phyloP scores from a whole-genome alignment of 1,140 invertebrate species.

The Drosophila sulfurigaster region DNA sequence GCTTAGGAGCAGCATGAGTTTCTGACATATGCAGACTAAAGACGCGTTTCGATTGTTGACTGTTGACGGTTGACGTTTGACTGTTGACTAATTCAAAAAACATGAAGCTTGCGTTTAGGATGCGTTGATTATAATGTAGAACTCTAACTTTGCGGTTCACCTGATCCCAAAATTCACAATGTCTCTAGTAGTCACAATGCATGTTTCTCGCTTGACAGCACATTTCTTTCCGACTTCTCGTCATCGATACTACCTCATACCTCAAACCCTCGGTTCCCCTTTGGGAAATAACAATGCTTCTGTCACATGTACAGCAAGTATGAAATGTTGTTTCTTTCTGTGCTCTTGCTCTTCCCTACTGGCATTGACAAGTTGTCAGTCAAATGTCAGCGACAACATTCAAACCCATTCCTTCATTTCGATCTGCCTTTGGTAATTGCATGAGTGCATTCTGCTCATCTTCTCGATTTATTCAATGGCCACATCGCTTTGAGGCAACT shows the following conservation, averaged over 20 bases:
- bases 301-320: neutral
- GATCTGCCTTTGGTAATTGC: constrained; percentile 59
- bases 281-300: constrained; percentile 9
- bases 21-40: constrained; percentile 54
- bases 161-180: constrained; percentile 1
- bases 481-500: constrained; percentile 54
- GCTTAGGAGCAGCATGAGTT: constrained; percentile 34
- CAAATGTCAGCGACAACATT: constrained; percentile 71
- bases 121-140: constrained; percentile 15
- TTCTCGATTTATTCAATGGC: constrained; percentile 57
- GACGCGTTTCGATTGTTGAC: constrained; percentile 19
- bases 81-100: constrained; percentile 58
- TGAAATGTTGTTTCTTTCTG: neutral
- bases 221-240: constrained; percentile 49
- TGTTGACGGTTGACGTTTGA: constrained; percentile 21
- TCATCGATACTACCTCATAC: constrained; percentile 5
- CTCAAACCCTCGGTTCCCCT: too few species aligned
- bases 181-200: neutral
- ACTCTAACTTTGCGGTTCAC: neutral
- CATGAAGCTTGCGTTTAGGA: constrained; percentile 31
- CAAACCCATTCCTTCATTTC: constrained; percentile 18
- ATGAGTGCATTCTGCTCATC: constrained; percentile 66
- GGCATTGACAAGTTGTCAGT: constrained; percentile 79
- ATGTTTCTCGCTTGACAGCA: constrained; percentile 40
- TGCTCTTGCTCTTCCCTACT: constrained; percentile 24